Base-by-base conservation (phyloP, 2,888 invertebrate genomes). In the Oscheius sp. region DNA sequence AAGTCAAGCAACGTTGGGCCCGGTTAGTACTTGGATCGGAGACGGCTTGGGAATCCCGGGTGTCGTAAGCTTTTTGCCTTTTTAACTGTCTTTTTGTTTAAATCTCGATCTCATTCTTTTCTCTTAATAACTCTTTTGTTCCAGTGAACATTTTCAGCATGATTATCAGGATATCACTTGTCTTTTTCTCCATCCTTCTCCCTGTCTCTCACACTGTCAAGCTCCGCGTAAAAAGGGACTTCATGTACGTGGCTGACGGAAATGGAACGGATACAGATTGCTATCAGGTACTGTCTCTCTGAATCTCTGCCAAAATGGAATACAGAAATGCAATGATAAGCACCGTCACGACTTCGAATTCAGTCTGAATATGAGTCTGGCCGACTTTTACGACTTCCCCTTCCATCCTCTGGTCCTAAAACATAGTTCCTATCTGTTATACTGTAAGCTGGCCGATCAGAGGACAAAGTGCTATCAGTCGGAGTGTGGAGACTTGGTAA, bases 311-410 rank as follows among this genome's bases (percentile, higher is more conserved):
- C 4, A 33, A 29, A 7, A 5, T 7, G 32, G 42, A 10, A 65
- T 78, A 51, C 78, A 88, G 88, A 70, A 79, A 10, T 88, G 88
- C 66, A 88, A 88, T 68, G 55, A 82, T n/a, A 82, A 82, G 21
- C 87, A 85, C 76, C 77, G 75, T 10, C 58, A 70, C 7, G 84
- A 83, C n/a, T 88, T 88, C 71, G 88, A 88, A 68, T 80, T 75
- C 63, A 82, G 79, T 62, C 76, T 88, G 51, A 82, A 81, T 60
- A 82, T 87, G 74, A 82, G 83, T 3, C 35, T 77, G 10, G 47
- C 81, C 7, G 87, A 88, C 70, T 88, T 87, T 75, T 88, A 88
- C 70, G 88, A 88, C 71, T 88, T 88, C 65, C 88, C 88, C 48
- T 85, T 88, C 71, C 88, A 88, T 78, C 88, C 88, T 1, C 77